Base-by-base conservation (phyloP, 2,797 vertebrate genomes). In the Enteromius unitaeniatus region DNA sequence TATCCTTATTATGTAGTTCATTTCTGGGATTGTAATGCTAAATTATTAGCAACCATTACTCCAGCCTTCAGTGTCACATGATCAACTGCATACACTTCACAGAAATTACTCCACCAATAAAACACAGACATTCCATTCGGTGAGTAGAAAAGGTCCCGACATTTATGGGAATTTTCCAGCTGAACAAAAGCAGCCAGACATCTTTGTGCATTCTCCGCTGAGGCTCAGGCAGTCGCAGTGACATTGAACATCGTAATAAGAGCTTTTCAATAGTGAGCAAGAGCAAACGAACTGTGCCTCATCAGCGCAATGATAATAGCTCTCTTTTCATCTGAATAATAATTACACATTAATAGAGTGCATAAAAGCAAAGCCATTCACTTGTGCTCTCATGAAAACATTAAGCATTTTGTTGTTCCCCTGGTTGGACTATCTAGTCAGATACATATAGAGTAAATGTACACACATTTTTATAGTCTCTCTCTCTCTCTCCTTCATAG, bases 301-400 rank as follows among this genome's bases (percentile, higher is more conserved):
- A 85, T 82, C 69, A 83, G 80, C 72, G 62, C 70, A 81, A 60
- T 37, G 58, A 83, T 79, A 86, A 83, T 74, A 79, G 81, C 76
- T 58, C 68, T 79, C 70, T 70, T 79, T 85, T 82, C 67, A 78
- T 86, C 81, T 4, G 28, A 83, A 79, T 86, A 74, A 83, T 86
- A 86, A 86, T 83, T 86, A 82, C 60, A 81, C 76, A 83, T 83
- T 83, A 86, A 83, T 83, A 69, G 81, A 86, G 85, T 72, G 76
- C 74, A 73, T 79, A 79, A 82, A 82, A 74, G 85, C 75, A 60
- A 34, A 82, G 58, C 51, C 68, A 78, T 82, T 79, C 67, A 72
- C 58, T 73, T 67, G 34, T 60, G 34, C 73, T 72, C 75, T 85
- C 65, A 72, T 85, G 26, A 82, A 85, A 81, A 77, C 73, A 80